Base-by-base conservation (phyloP, 2,888 invertebrate species). In the Diachrysia chrysitis region DNA sequence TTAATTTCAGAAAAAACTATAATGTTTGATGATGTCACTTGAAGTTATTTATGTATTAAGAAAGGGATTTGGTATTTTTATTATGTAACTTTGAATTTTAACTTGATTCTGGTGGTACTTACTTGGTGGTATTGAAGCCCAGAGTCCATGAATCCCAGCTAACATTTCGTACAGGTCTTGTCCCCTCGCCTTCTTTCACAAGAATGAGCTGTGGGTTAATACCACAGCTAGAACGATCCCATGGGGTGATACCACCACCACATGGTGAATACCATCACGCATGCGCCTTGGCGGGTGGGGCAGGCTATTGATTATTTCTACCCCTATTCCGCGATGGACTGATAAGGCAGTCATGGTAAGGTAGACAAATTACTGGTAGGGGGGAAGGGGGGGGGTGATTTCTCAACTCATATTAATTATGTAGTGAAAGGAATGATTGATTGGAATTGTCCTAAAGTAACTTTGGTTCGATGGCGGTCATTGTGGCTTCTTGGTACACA, bases 301-400 rank as follows among this genome's bases (percentile, higher is more conserved):
- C 90, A 85, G 86, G 87, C 32, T 95, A 95, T 95, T 93, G 95
- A 95, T 95, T 92, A 89, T 92, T 90, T 85, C 87, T 69, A 85
- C 90, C 92, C 91, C 89, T 89, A 90, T 90, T 88, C 85, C 88
- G 90, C 87, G 94, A 94, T 93, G 88, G 87, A 69, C 83, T 87
- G 94, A 95, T 95, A 95, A 94, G 92, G 86, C 90, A 89, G 89
- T 90, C 90, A 89, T 83, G 88, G 89, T 82, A 83, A 83, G 85
- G 85, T 82, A 89, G 92, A 92, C 92, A 93, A 94, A 93, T 94
- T 93, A 87, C 87, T 73, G 85, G 87, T 76, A 88, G 89, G 89
- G 90, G 88, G 89, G 89, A 89, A 91, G 85, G 87, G 75, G 88
- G 89, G 89, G 90, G 88, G 89, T 89, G 90, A 91, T 92, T 91